Conservation (phyloP, 23 tunicate genomes). For the Aplidium turbinatum region DNA sequence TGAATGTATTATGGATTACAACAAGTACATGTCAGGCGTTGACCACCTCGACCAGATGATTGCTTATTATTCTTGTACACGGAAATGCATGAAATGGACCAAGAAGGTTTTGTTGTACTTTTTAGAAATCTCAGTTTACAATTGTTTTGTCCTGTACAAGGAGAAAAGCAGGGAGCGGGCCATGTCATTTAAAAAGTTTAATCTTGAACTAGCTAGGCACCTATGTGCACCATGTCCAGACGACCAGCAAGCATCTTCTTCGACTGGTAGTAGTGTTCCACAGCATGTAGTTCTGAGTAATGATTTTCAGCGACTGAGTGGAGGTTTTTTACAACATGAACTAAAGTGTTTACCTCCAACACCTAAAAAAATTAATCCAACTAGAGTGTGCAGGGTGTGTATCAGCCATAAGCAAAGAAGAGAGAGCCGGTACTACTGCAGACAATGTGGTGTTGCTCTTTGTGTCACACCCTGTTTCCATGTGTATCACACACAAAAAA, state of each 20-base stretch:
- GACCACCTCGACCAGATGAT: slow-evolving; percentile 38
- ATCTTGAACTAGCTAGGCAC: slow-evolving; percentile 15
- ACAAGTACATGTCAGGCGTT: slow-evolving; percentile 42
- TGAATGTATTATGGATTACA: slow-evolving; percentile 34
- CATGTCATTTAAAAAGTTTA: slow-evolving; percentile 12
- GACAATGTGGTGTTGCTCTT: slow-evolving; percentile 19
- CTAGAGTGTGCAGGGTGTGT: slow-evolving; percentile 17
- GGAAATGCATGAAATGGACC: slow-evolving; percentile 32
- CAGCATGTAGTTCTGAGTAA: background rate
- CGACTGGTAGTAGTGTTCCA: slow-evolving; percentile 19
- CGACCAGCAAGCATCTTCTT: slow-evolving; percentile 4
- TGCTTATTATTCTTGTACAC: slow-evolving; percentile 34
- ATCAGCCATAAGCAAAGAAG: background rate
- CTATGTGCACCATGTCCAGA: slow-evolving; percentile 17
- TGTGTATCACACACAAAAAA: slow-evolving; percentile 13
- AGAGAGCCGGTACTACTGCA: slow-evolving; percentile 30
- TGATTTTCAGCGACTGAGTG: slow-evolving; percentile 29
- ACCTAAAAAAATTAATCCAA: slow-evolving; percentile 25
- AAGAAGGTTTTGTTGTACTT: slow-evolving; percentile 35
- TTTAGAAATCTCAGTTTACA: slow-evolving; percentile 31
- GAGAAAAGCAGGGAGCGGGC: slow-evolving; percentile 6
- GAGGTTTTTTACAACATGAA: slow-evolving; percentile 25
- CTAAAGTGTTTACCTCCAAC: slow-evolving; percentile 21
- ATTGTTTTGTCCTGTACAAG: slow-evolving; percentile 37
- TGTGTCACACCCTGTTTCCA: slow-evolving; percentile 12